phyloP scores from a whole-genome alignment of 2,113 vertebrate genomes.

The Nycticorax nycticorax region DNA sequence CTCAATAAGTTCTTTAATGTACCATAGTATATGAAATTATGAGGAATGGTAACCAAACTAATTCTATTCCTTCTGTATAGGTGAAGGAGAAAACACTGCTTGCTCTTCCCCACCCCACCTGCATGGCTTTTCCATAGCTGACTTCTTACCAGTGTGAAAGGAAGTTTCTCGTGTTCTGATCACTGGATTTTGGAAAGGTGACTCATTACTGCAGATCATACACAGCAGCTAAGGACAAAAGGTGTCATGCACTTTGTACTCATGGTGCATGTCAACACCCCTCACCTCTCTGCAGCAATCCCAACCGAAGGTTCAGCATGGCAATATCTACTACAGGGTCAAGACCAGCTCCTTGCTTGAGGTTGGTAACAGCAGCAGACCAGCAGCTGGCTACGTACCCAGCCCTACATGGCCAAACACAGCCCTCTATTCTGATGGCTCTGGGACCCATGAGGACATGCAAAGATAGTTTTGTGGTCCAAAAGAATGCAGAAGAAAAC shows the following conservation, averaged over 20 bases:
- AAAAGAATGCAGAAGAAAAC: background rate
- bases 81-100: fast-evolving
- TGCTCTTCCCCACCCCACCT: background rate
- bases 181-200: background rate
- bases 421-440: background rate
- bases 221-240: background rate
- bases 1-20: background rate
- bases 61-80: background rate
- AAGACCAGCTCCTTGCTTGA: background rate
- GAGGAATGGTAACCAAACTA: background rate
- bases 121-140: background rate
- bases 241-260: background rate
- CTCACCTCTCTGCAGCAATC: background rate
- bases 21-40: background rate
- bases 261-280: background rate
- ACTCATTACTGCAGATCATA: background rate
- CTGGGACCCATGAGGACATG: background rate
- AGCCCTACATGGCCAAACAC: background rate
- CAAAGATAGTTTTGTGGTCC: background rate
- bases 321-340: background rate
- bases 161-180: background rate
- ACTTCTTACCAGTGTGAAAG: background rate
- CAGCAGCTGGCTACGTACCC: background rate
- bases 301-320: background rate
- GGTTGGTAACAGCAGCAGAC: background rate